These are phyloP conservation scores for Nyctereutes procyonoides DNA, from an alignment of 2,113 vertebrate genomes.

Conservation along the genomic window DNA sequence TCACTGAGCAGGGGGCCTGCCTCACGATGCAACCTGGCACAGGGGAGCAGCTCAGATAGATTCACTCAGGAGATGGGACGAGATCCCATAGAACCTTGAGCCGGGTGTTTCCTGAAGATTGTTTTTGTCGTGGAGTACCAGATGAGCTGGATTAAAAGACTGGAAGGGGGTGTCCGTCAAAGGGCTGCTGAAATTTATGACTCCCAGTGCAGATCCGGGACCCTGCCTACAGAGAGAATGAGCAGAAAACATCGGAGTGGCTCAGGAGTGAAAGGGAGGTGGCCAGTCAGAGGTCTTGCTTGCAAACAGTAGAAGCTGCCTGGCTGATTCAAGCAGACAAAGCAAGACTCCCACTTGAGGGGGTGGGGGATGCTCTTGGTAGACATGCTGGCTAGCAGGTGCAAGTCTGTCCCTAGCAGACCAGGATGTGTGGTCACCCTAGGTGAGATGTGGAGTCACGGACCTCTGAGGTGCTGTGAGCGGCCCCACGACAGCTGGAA, in stretches of 20 bases:
- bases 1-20: background rate
- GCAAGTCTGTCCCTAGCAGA: background rate
- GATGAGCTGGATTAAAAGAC: background rate
- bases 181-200: background rate
- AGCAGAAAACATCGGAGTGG: background rate
- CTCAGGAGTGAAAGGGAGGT: background rate
- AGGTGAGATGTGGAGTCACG: background rate
- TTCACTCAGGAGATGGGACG: background rate
- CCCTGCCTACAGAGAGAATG: background rate
- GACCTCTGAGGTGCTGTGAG: background rate
- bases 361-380: background rate
- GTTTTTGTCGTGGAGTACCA: background rate
- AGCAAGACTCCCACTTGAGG: background rate
- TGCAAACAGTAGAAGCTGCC: background rate
- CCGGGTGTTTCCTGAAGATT: background rate
- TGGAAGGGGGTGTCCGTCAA: background rate
- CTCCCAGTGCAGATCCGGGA: background rate
- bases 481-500: background rate
- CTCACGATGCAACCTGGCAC: background rate
- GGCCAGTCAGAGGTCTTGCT: background rate
- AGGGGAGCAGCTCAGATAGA: background rate
- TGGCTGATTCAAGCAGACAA: background rate
- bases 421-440: rapidly evolving
- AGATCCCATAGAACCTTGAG: background rate
- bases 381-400: background rate